phyloP scores from a whole-genome alignment of 2,888 invertebrate genomes.

The Meteorus colon region DNA sequence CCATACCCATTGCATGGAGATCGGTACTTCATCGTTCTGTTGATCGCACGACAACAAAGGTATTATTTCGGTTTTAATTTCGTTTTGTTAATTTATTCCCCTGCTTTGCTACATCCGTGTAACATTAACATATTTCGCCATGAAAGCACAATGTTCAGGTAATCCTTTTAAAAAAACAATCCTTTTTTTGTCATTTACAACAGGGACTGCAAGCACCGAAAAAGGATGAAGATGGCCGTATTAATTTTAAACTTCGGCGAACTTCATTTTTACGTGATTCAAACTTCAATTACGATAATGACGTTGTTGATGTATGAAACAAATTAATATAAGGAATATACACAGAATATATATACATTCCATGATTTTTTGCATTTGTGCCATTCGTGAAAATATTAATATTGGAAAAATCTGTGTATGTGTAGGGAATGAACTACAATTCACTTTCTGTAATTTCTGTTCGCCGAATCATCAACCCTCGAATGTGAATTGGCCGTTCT shows the following conservation, averaged over 20 bases:
- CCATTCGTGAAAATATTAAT: slow-evolving; percentile 11
- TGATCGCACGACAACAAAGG: slow-evolving; percentile 66
- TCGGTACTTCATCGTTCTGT: slow-evolving; percentile 71
- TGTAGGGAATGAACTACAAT: background rate
- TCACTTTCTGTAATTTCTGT: background rate
- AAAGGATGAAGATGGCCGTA: slow-evolving; percentile 69
- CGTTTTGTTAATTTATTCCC: slow-evolving; percentile 40
- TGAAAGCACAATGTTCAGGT: background rate
- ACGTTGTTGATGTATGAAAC: slow-evolving; percentile 69
- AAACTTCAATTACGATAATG: slow-evolving; percentile 72
- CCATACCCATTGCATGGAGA: slow-evolving; percentile 71
- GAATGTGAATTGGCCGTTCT: background rate
- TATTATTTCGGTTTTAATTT: slow-evolving; percentile 58
- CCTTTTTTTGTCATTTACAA: slow-evolving; percentile 41
- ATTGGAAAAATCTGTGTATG: background rate
- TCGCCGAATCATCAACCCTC: background rate
- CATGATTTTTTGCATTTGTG: slow-evolving; percentile 28
- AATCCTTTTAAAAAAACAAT: background rate
- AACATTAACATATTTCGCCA: background rate
- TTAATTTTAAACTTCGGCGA: slow-evolving; percentile 68
- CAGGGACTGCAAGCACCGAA: slow-evolving; percentile 70
- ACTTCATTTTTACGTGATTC: slow-evolving; percentile 71
- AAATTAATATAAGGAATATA: slow-evolving; percentile 39
- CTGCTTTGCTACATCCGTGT: slow-evolving; percentile 3
- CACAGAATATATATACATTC: slow-evolving; percentile 17